Evolutionary conservation across 2,888 invertebrate species (phyloP).

Genomic region (Timema podura): DNA sequence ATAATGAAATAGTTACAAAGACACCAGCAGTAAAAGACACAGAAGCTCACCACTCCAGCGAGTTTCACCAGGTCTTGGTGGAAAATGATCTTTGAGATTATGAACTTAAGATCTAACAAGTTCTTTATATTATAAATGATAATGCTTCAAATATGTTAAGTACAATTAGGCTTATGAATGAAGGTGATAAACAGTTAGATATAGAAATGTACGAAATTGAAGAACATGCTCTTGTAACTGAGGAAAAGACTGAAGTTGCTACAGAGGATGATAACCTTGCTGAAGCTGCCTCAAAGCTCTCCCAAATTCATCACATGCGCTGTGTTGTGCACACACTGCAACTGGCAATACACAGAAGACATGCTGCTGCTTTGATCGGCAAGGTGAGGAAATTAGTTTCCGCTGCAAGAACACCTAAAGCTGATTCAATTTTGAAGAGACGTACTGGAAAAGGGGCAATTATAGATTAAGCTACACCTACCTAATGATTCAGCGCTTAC

Average conservation of each 20-base stretch:
- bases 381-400: conserved; percentile 1
- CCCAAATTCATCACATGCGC: background rate
- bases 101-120: background rate
- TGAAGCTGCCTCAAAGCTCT: background rate
- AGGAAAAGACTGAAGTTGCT: background rate
- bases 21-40: background rate
- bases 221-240: background rate
- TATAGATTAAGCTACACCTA: background rate
- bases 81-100: background rate
- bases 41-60: background rate
- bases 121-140: conserved; percentile 3
- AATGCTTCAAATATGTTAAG: conserved; percentile 8
- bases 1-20: background rate
- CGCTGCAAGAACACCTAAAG: background rate
- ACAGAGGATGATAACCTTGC: background rate
- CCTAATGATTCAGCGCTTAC: background rate
- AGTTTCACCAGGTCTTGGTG: background rate
- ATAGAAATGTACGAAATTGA: background rate
- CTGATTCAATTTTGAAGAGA: background rate
- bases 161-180: background rate
- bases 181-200: background rate
- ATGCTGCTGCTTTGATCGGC: background rate
- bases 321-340: conserved; percentile 8
- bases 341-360: background rate
- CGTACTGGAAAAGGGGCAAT: background rate